These are phyloP conservation scores for Dicrurus megarhynchus DNA, from an alignment of 2,113 vertebrate species.

Conservation along the genomic window DNA sequence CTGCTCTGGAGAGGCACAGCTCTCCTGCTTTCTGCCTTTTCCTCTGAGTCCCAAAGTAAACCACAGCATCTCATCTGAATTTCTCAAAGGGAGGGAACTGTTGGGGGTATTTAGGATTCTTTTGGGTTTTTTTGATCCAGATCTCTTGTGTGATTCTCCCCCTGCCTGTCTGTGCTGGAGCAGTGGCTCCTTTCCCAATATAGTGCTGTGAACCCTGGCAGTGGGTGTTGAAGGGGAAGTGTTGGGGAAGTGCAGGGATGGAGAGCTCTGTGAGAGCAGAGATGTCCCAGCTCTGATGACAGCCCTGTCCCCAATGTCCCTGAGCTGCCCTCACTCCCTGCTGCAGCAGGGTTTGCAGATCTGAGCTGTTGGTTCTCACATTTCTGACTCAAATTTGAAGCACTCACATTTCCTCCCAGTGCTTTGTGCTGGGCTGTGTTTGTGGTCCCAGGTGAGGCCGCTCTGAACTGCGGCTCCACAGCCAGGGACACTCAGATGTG, in stretches of 20 bases:
- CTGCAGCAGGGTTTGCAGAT: background rate
- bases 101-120: background rate
- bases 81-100: background rate
- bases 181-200: background rate
- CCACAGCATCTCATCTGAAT: background rate
- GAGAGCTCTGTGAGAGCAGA: background rate
- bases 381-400: background rate
- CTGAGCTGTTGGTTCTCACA: background rate
- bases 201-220: background rate
- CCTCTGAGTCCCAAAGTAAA: background rate
- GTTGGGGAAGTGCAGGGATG: background rate
- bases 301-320: background rate
- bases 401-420: fast-evolving
- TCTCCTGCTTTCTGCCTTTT: background rate
- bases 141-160: background rate
- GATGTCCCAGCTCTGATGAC: background rate
- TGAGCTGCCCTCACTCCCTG: background rate
- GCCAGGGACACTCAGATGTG: background rate
- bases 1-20: background rate
- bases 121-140: fast-evolving
- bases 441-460: background rate
- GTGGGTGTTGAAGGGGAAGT: background rate
- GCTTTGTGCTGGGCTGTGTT: background rate
- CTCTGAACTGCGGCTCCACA: background rate
- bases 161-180: background rate